A percentile compares a stretch with the other conserved stretches of the same genome.
These are phyloP conservation scores for Collichthys lucidus DNA, from an alignment of 2,113 vertebrate species.

Conservation along the genomic window DNA sequence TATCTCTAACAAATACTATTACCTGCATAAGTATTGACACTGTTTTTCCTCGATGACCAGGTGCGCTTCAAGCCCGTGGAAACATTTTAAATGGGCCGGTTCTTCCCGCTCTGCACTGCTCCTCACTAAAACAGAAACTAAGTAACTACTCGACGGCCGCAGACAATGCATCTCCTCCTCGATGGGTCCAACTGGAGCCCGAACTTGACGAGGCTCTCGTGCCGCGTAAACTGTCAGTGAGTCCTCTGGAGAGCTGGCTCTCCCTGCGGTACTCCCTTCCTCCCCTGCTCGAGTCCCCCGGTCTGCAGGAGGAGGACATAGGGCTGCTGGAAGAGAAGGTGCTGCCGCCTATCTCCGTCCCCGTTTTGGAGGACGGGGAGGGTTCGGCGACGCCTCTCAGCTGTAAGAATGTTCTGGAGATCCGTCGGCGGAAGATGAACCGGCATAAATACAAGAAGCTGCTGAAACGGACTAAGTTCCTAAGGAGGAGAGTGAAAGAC, in stretches of 20 bases:
- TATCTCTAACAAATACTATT: neutral
- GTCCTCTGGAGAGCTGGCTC: constrained; percentile 94
- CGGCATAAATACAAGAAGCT: constrained; percentile 94
- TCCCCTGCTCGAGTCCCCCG: constrained; percentile 68
- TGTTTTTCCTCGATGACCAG: constrained; percentile 53
- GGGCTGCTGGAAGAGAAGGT: constrained; percentile 70
- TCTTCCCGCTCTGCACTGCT: constrained; percentile 41
- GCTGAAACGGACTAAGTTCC: constrained; percentile 88
- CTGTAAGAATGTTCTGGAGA: constrained; percentile 92
- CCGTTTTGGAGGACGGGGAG: constrained; percentile 62
- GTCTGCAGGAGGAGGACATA: constrained; percentile 57
- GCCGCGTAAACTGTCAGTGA: constrained; percentile 92
- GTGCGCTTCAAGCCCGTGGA: constrained; percentile 61
- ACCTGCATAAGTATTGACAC: neutral
- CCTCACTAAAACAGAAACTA: constrained; percentile 43
- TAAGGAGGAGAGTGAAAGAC: constrained; percentile 84
- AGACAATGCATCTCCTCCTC: constrained; percentile 77
- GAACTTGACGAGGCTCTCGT: constrained; percentile 92
- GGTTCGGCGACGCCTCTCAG: constrained; percentile 54
- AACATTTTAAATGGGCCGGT: constrained; percentile 50
- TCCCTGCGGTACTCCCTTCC: constrained; percentile 87
- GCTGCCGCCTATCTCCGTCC: constrained; percentile 67
- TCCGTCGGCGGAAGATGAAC: constrained; percentile 94
- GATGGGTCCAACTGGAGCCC: constrained; percentile 81
- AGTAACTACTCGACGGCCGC: constrained; percentile 81